These are phyloP conservation scores for Delphinapterus leucas DNA, from an alignment of 2,113 vertebrate genomes.

Conservation along the genomic window DNA sequence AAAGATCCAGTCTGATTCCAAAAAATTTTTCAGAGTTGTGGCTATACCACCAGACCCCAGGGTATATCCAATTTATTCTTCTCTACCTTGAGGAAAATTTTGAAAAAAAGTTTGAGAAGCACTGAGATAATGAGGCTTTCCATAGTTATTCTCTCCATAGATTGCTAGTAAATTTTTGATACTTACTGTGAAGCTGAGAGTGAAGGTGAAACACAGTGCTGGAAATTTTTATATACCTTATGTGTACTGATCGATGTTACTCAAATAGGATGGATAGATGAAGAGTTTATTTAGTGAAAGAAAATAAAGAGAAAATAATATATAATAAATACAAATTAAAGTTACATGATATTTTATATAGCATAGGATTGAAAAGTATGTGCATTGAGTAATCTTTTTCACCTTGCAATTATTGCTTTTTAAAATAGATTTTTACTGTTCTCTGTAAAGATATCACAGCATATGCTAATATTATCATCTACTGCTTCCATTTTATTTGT, in stretches of 20 bases:
- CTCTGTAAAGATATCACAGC: neutral
- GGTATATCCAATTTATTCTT: constrained; percentile 44
- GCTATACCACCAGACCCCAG: neutral
- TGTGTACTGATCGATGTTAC: neutral
- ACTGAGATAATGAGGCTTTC: neutral
- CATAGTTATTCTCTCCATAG: neutral
- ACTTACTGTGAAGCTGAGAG: neutral
- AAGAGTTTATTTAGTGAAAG: neutral
- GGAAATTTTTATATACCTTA: neutral
- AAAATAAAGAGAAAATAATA: neutral
- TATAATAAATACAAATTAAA: neutral
- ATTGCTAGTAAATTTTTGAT: constrained; percentile 24
- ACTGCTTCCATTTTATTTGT: constrained; percentile 23
- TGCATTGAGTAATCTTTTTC: neutral
- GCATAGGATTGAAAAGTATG: neutral
- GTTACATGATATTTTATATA: neutral
- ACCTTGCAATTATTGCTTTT: neutral
- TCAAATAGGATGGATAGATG: neutral
- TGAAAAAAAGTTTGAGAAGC: neutral
- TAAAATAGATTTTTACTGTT: neutral
- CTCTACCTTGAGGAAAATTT: constrained; percentile 16
- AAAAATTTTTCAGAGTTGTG: constrained; percentile 28
- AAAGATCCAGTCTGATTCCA: neutral
- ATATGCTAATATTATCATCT: neutral
- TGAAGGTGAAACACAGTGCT: neutral